These are phyloP conservation scores for Eudemis profundana DNA, from an alignment of 2,888 invertebrate genomes.

Conservation along the genomic window DNA sequence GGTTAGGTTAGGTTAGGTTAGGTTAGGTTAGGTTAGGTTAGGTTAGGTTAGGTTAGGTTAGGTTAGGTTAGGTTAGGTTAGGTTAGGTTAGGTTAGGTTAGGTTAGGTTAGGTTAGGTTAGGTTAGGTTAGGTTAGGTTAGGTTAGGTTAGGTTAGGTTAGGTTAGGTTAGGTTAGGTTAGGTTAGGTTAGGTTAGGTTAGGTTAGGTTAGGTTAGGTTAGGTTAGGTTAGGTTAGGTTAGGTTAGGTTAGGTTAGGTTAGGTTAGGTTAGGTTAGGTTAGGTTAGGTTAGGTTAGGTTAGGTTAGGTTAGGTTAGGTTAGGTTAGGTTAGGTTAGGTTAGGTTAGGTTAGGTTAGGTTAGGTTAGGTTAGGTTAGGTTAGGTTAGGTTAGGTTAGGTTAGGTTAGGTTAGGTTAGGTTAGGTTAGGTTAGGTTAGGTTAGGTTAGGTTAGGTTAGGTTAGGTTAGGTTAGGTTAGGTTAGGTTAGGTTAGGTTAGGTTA, in stretches of 20 bases:
- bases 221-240: constrained; percentile 19
- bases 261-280: constrained; percentile 13
- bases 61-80: constrained; percentile 21
- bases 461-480: constrained; percentile 5
- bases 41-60: constrained; percentile 19
- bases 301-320: constrained; percentile 2
- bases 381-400: constrained; percentile 16
- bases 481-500: constrained; percentile 2
- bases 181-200: constrained; percentile 21
- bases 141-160: constrained; percentile 2
- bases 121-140: constrained; percentile 10
- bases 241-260: constrained; percentile 19
- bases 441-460: constrained; percentile 5
- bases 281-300: background rate
- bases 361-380: constrained; percentile 21
- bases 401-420: constrained; percentile 5
- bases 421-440: background rate
- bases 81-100: constrained; percentile 21
- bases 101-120: constrained; percentile 21
- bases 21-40: constrained; percentile 21
- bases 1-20: constrained; percentile 21
- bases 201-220: constrained; percentile 21
- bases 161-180: constrained; percentile 9
- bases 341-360: constrained; percentile 20
- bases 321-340: constrained; percentile 13